phyloP scores from a whole-genome alignment of 2,797 vertebrate genomes.

The Microchirus variegatus region DNA sequence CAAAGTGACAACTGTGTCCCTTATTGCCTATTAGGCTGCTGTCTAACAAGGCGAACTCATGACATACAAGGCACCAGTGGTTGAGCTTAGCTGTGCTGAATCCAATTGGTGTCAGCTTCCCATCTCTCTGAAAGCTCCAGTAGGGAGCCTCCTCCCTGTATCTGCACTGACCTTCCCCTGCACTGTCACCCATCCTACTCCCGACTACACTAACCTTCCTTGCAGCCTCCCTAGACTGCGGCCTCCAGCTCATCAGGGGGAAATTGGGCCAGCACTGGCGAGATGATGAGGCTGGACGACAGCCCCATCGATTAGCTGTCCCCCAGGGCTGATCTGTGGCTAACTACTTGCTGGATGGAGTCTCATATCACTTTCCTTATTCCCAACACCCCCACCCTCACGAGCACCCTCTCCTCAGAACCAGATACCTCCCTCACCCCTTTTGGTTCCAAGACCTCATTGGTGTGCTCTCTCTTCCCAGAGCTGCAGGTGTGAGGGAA shows the following conservation, averaged over 20 bases:
- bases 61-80: conserved; percentile 52
- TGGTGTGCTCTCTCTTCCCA: conserved; percentile 10
- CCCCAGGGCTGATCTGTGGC: conserved; percentile 81
- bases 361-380: conserved; percentile 65
- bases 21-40: conserved; percentile 58
- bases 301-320: conserved; percentile 84
- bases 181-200: conserved; percentile 55
- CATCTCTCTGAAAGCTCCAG: conserved; percentile 28
- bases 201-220: conserved; percentile 48
- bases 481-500: conserved; percentile 17
- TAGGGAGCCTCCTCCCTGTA: conserved; percentile 34
- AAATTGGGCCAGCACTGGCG: conserved; percentile 69
- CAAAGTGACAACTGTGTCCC: conserved; percentile 63
- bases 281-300: conserved; percentile 81
- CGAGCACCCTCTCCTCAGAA: conserved; percentile 22
- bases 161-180: conserved; percentile 62
- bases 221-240: conserved; percentile 44
- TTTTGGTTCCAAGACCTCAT: conserved; percentile 7
- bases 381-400: conserved; percentile 20
- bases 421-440: conserved; percentile 3
- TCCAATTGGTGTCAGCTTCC: conserved; percentile 62
- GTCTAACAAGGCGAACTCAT: conserved; percentile 55
- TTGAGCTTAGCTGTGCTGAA: conserved; percentile 42
- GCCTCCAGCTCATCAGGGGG: conserved; percentile 75
- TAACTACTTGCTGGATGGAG: conserved; percentile 73